Evolutionary conservation across 2,797 vertebrate genomes (phyloP).

Genomic region (Melanotaenia trifasciata): DNA sequence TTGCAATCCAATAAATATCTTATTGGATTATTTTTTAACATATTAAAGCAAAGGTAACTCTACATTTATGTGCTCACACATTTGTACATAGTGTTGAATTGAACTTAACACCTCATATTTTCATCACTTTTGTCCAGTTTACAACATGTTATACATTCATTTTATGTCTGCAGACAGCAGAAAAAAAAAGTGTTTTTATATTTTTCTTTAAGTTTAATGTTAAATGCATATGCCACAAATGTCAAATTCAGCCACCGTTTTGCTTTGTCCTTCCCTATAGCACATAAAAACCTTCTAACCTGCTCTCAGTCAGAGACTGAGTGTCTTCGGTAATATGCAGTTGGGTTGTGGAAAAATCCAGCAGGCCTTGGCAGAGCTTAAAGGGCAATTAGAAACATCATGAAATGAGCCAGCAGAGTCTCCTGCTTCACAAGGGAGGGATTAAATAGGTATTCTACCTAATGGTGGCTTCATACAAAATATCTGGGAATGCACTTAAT

Average conservation of each 20-base stretch:
- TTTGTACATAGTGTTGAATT: too few relatives aligned
- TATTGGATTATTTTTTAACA: background rate
- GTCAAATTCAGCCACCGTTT: background rate
- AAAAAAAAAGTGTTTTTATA: background rate
- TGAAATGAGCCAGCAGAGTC: slow-evolving; percentile 63
- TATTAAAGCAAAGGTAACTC: background rate
- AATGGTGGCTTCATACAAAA: slow-evolving; percentile 14
- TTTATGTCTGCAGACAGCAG: background rate
- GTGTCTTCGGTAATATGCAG: slow-evolving; percentile 16
- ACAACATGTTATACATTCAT: background rate
- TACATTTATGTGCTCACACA: background rate
- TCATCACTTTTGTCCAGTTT: background rate
- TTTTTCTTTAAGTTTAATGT: background rate
- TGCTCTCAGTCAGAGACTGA: slow-evolving; percentile 21
- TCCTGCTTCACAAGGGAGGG: slow-evolving; percentile 61
- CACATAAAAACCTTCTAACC: background rate
- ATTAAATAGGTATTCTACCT: slow-evolving; percentile 39
- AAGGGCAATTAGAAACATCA: slow-evolving; percentile 55
- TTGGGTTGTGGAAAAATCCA: slow-evolving; percentile 53
- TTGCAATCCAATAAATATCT: too few relatives aligned
- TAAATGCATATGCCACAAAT: background rate
- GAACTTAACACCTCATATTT: background rate
- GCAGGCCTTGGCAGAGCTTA: slow-evolving; percentile 48
- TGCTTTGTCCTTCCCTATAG: background rate
- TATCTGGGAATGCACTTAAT: background rate